phyloP scores from a whole-genome alignment of 2,113 vertebrate species.

The Rhombomys opimus region DNA sequence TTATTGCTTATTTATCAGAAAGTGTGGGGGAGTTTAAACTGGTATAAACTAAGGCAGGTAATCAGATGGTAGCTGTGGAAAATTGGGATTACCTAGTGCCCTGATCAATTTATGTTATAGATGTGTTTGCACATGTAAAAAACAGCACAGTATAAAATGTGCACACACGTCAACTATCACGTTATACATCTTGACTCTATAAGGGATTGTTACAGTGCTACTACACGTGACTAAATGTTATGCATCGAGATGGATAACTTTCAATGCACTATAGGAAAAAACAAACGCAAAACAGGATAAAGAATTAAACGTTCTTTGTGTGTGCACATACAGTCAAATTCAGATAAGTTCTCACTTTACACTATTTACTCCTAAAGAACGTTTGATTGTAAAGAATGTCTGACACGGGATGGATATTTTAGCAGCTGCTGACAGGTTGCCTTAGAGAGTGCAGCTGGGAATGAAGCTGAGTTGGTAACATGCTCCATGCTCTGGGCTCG shows the following conservation, averaged over 20 bases:
- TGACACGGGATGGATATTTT: not conserved
- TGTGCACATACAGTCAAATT: not conserved
- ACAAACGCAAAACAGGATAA: not conserved
- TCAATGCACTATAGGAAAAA: not conserved
- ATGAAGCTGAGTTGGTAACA: not conserved
- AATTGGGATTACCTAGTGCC: not conserved
- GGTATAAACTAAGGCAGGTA: not conserved
- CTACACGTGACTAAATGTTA: slow-evolving; percentile 6
- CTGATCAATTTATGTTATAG: slow-evolving; percentile 3
- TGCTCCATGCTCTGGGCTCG: not conserved
- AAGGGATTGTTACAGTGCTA: not conserved
- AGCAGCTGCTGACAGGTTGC: not conserved
- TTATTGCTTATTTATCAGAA: not conserved
- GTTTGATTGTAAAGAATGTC: no score
- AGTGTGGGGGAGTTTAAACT: not conserved
- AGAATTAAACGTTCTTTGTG: not conserved
- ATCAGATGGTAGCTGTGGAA: not conserved
- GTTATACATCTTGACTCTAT: not conserved
- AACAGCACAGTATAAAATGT: not conserved
- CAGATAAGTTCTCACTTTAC: slow-evolving; percentile 17
- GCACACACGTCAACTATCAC: not conserved
- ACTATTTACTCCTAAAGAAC: not conserved
- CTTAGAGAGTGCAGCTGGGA: not conserved
- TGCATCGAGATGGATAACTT: not conserved
- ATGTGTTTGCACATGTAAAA: not conserved